Conservation (phyloP, 2,113 vertebrate species). For the Trinectes maculatus region DNA sequence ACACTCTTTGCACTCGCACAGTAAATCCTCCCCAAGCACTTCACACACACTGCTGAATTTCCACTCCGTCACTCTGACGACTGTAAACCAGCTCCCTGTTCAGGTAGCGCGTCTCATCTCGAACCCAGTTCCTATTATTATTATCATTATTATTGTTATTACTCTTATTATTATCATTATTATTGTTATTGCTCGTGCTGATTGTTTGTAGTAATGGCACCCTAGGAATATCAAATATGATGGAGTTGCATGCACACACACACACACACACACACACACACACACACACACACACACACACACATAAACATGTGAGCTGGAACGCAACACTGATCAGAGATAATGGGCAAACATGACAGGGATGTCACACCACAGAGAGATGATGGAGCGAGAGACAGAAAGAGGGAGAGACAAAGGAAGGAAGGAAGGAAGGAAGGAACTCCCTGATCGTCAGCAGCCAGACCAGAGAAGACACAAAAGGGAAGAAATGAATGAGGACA, state of each 20-base stretch:
- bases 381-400: slow-evolving; percentile 18
- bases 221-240: slow-evolving; percentile 22
- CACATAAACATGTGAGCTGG: slow-evolving; percentile 44
- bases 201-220: neutral
- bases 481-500: slow-evolving; percentile 67
- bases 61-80: slow-evolving; percentile 39
- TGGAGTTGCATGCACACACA: slow-evolving; percentile 22
- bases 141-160: too few species aligned
- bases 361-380: slow-evolving; percentile 40
- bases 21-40: slow-evolving; percentile 62
- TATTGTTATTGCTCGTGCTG: too few species aligned
- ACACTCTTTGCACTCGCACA: slow-evolving; percentile 24
- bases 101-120: slow-evolving; percentile 13
- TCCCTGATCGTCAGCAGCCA: slow-evolving; percentile 61
- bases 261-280: slow-evolving; percentile 4
- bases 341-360: slow-evolving; percentile 68
- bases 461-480: slow-evolving; percentile 68
- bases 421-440: slow-evolving; percentile 54
- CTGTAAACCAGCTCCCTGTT: slow-evolving; percentile 21
- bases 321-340: slow-evolving; percentile 65
- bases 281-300: neutral
- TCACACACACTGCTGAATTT: slow-evolving; percentile 49
- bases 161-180: too few species aligned
- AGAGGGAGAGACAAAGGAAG: slow-evolving; percentile 6
- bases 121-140: too few species aligned